Evolutionary conservation across 2,113 vertebrate genomes (phyloP), one percentile per base, ranked within the genome.

Genomic region (Oophaga pumilio): DNA sequence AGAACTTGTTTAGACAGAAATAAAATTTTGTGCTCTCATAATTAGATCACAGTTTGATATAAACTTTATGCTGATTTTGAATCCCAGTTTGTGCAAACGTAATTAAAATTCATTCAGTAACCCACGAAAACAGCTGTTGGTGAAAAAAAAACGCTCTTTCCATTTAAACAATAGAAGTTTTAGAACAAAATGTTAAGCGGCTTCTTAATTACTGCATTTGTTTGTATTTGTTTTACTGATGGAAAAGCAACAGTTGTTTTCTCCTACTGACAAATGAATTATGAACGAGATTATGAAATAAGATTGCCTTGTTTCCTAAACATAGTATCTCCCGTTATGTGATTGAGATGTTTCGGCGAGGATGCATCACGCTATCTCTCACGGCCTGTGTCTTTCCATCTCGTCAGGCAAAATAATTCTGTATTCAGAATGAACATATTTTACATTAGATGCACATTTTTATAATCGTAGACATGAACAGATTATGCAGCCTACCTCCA

Each of bases 401-500:
- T 26, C 28, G 11, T 60, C 1, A 17, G 22, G 22, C 17, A 56
- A 50, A 10, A 62, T 59, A 71, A 81, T 60, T 6, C 79, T 64
- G 12, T 22, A 64, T n/a, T n/a, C 71, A 26, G 1, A 84, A 56
- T n/a, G 68, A n/a, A 53, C n/a, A 83, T 69, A 83, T 69, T 74
- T 74, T 20, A 74, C 71, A 6, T 24, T 69, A 69, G 43, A 52
- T n/a, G 71, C 22, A 49, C n/a, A 53, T 66, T 20, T 86, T 28
- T 52, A 57, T 68, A 52, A 53, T 43, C 49, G 79, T n/a, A 76
- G 24, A 4, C 76, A 49, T n/a, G 57, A 57, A 43, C 60, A 84
- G 13, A 82, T 76, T 82, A 24, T 76, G 87, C 85, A 74, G 3
- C 86, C 88, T 94, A 99, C 98, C 97, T 99, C 98, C 91, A 99